Percentiles rank a stretch among this genome's conserved stretches.
Conservation (phyloP, 1,140 invertebrate species). For the Drosophila virilis region DNA sequence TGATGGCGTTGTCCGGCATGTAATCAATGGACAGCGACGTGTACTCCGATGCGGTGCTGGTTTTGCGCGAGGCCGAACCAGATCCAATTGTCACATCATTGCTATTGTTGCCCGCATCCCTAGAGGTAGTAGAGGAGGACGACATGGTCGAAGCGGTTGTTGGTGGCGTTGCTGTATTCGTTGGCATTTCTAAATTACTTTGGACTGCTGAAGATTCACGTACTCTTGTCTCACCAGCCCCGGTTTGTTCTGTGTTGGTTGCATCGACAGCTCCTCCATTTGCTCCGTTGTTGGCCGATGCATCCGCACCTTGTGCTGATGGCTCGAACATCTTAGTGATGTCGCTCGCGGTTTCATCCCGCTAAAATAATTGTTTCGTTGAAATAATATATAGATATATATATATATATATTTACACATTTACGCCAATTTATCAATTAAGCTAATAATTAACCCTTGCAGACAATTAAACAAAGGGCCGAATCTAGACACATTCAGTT, state of each 20-base stretch:
- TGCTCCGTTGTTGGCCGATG: constrained; percentile 26
- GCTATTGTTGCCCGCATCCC: constrained; percentile 72
- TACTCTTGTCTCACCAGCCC: constrained; percentile 38
- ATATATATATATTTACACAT: constrained; percentile 23
- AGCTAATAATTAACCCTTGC: constrained; percentile 8
- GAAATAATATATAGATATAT: constrained; percentile 51
- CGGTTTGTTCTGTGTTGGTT: constrained; percentile 24
- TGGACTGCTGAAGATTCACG: constrained; percentile 40
- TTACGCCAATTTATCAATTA: constrained; percentile 29
- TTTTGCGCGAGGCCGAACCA: constrained; percentile 85
- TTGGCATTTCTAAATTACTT: constrained; percentile 40
- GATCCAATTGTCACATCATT: constrained; percentile 85
- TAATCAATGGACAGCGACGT: constrained; percentile 85
- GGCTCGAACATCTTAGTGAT: constrained; percentile 83
- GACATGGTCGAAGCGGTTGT: constrained; percentile 76
- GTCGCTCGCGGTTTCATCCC: constrained; percentile 84
- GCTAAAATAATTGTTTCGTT: constrained; percentile 74
- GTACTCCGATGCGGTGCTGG: constrained; percentile 85
- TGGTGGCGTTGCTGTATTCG: constrained; percentile 57
- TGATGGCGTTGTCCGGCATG: constrained; percentile 85
- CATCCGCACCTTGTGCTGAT: constrained; percentile 63
- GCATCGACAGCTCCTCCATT: constrained; percentile 35
- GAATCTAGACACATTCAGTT: too few species aligned
- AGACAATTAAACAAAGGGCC: not conserved
- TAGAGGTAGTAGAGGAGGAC: constrained; percentile 67